phyloP scores from a whole-genome alignment of 92 coral and sea anemone species.

The Siderastrea radians region DNA sequence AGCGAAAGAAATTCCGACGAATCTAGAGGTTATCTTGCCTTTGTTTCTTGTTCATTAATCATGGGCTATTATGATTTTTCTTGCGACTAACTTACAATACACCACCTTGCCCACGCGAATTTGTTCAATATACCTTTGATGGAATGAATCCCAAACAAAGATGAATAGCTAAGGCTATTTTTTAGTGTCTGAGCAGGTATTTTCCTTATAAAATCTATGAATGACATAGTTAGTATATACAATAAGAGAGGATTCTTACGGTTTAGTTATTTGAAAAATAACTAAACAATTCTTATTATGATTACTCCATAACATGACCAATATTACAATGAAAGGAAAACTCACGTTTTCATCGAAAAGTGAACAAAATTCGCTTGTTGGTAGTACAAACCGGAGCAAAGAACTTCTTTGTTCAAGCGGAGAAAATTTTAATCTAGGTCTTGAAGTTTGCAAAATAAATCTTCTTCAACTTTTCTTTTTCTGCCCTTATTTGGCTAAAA shows the following conservation, averaged over 20 bases:
- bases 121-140: constrained; percentile 14
- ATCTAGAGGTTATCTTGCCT: neutral
- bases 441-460: constrained; percentile 3
- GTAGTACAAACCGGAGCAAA: neutral
- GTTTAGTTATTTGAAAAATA: constrained; percentile 14
- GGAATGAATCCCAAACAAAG: constrained; percentile 32
- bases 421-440: neutral
- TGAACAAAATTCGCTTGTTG: constrained; percentile 14
- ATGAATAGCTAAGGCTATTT: constrained; percentile 24
- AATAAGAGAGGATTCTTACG: constrained; percentile 24
- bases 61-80: constrained; percentile 3
- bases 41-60: neutral
- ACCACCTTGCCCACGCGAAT: constrained; percentile 59
- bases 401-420: constrained; percentile 24
- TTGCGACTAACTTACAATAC: constrained; percentile 1
- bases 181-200: constrained; percentile 17
- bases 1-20: neutral
- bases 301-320: neutral
- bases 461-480: neutral
- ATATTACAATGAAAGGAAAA: neutral
- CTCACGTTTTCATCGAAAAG: neutral
- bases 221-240: constrained; percentile 61
- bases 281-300: constrained; percentile 2
- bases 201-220: constrained; percentile 41
- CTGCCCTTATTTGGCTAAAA: constrained; percentile 42